Percentiles rank a stretch among this genome's conserved stretches.
Evolutionary conservation across 2,888 invertebrate genomes (phyloP).

Genomic region (Augochlorella aurata): DNA sequence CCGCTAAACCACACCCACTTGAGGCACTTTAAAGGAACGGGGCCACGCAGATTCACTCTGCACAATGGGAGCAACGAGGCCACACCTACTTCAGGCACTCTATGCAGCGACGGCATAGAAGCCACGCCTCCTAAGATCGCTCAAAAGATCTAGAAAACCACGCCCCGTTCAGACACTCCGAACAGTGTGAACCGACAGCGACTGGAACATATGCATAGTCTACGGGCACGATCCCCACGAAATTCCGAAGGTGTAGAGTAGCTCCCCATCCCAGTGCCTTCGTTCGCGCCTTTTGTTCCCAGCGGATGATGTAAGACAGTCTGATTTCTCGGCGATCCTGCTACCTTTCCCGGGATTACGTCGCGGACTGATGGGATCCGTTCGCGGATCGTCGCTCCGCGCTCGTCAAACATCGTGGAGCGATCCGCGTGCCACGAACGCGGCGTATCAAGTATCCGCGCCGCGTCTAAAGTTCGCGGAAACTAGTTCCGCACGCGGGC

Average conservation of each 20-base stretch:
- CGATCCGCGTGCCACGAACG: background rate
- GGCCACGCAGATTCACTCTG: background rate
- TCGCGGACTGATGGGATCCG: constrained; percentile 6
- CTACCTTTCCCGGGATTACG: constrained; percentile 1
- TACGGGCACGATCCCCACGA: background rate
- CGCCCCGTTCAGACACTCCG: background rate
- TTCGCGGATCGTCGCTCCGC: constrained; percentile 11
- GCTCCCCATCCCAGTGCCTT: background rate
- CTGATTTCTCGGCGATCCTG: background rate
- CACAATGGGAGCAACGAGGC: background rate
- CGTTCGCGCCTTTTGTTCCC: background rate
- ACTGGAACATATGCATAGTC: background rate
- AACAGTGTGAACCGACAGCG: background rate
- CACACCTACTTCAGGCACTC: background rate
- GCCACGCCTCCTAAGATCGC: background rate
- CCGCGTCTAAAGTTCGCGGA: background rate
- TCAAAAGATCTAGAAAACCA: background rate
- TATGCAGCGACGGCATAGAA: no score
- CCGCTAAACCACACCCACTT: no score
- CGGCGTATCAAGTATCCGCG: background rate
- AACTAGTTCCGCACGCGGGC: background rate
- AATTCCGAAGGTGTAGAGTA: background rate
- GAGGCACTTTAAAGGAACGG: no score
- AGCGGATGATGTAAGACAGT: background rate
- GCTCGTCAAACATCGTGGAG: constrained; percentile 5